Base-by-base conservation (phyloP, 2,113 vertebrate species). In the Micromys minutus region DNA sequence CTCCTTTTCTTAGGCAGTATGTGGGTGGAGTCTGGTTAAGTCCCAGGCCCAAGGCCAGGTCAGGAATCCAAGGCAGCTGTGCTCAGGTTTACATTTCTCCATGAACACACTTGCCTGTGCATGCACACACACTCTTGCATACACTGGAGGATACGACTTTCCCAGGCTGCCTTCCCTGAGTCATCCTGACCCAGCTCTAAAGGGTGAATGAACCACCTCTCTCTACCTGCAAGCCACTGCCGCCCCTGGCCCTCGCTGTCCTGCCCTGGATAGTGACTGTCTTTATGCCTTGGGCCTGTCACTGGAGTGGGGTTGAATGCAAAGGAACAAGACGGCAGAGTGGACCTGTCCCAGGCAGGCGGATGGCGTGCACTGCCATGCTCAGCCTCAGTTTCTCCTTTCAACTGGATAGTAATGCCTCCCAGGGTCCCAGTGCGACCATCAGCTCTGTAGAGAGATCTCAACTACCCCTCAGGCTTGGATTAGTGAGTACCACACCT, bases 41-140 rank as follows among this genome's bases (percentile, higher is more conserved):
- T 29, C 79, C 57, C 65, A 47, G 77, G 63, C 74, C 61, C 45
- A 26, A 45, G 71, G 22, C 65, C 86, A 65, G 72, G 16, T 42
- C 34, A 59, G 90, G 61, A 57, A 2, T 0, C 22, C 42, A 36
- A 61, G 88, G 31, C 26, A 34, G 34, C 17, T 5, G 34, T 7
- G 12, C 31, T 2, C 0, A 4, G 5, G 52, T 59, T 72, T 47
- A 47, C 36, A 12, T 50, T n/a, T 67, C 57, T n/a, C 1, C 0
- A 29, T 3, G 4, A 7, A 13, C 83, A 8, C n/a, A 0, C 5
- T 2, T 8, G 12, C 31, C 39, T 26, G 4, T n/a, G 52, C 71
- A 71, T 9, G 5, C 36, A 42, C 6, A 5, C 36, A 42, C 19
- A 31, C 77, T 17, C 22, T 2, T 17, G 71, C 42, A 50, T 50